A percentile compares a stretch with the other conserved stretches of the same genome.
phyloP scores from a whole-genome alignment of 2,797 vertebrate species.

The Amblyraja radiata region DNA sequence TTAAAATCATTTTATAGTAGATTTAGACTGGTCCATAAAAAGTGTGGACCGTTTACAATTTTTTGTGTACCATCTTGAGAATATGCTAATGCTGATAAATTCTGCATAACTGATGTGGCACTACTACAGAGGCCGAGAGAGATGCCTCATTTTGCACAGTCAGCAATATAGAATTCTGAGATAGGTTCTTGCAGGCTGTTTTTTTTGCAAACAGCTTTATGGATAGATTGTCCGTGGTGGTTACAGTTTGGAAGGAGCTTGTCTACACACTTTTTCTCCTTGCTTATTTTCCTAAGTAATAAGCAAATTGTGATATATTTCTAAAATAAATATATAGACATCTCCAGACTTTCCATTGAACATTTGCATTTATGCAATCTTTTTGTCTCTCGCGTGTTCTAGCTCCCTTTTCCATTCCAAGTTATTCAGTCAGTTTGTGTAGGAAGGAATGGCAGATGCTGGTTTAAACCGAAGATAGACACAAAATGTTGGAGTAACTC shows the following conservation, averaged over 20 bases:
- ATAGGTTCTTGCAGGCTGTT: not conserved
- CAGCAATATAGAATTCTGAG: not conserved
- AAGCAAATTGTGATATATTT: too few species aligned
- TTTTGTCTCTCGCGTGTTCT: too few species aligned
- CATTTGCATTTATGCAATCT: too few species aligned
- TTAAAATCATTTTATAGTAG: not conserved
- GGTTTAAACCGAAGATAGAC: too few species aligned
- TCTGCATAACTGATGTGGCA: not conserved
- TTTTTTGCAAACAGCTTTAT: not conserved
- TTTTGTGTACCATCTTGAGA: not conserved
- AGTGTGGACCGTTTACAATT: not conserved
- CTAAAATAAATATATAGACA: too few species aligned
- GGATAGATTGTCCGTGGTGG: not conserved
- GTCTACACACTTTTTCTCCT: not conserved
- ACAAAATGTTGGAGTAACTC: too few species aligned
- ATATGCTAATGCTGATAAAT: not conserved
- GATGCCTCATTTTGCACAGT: not conserved
- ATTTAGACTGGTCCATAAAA: not conserved
- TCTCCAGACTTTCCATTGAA: too few species aligned
- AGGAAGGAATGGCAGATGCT: too few species aligned
- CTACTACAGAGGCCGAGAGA: not conserved
- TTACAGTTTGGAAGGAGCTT: not conserved
- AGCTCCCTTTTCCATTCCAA: not conserved
- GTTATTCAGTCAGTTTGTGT: not conserved
- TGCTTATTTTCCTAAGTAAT: not conserved